phyloP scores from a whole-genome alignment of 2,888 invertebrate species.

The Acronicta leporina region DNA sequence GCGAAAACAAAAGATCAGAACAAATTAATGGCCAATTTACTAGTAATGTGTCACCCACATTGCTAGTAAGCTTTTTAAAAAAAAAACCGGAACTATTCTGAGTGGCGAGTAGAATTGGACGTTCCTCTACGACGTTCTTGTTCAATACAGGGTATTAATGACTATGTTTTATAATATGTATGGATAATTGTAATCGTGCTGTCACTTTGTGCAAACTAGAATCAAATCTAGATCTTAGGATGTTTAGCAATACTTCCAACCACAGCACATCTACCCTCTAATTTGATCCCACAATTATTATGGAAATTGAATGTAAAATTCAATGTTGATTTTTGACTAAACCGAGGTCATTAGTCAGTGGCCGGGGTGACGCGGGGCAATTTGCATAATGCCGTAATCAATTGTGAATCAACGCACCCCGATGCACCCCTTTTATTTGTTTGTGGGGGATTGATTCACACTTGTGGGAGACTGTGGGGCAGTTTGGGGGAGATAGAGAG shows the following conservation, averaged over 20 bases:
- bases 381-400: constrained; percentile 58
- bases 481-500: constrained; percentile 9
- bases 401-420: constrained; percentile 50
- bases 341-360: constrained; percentile 34
- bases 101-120: too few relatives aligned
- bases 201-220: too few relatives aligned
- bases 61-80: too few relatives aligned
- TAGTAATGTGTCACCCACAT: too few relatives aligned
- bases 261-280: constrained; percentile 15
- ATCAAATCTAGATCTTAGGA: too few relatives aligned
- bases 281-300: constrained; percentile 21
- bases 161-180: too few relatives aligned
- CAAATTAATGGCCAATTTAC: too few relatives aligned
- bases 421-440: constrained; percentile 51
- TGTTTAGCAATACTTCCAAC: background rate
- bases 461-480: constrained; percentile 12
- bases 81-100: too few relatives aligned
- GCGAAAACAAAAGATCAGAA: too few relatives aligned
- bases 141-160: too few relatives aligned
- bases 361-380: constrained; percentile 28
- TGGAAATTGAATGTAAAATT: constrained; percentile 49
- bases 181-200: too few relatives aligned
- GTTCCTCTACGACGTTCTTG: too few relatives aligned
- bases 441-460: constrained; percentile 49
- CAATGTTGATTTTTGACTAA: constrained; percentile 55